Evolutionary conservation across 2,113 vertebrate genomes (phyloP).

Genomic region (Cheilinus undulatus): DNA sequence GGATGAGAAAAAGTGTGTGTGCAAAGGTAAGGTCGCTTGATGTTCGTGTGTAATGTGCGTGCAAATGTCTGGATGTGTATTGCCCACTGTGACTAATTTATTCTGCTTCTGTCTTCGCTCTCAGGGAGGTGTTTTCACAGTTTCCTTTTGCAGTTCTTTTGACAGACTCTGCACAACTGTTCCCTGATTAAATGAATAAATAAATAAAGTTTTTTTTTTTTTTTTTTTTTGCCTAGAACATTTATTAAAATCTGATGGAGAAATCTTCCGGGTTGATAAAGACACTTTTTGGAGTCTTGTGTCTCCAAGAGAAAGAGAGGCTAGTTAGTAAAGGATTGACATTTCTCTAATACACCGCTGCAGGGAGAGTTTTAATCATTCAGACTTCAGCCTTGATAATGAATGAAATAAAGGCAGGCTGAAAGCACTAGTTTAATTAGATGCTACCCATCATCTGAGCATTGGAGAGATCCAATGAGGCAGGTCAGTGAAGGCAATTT

Average conservation of each 20-base stretch:
- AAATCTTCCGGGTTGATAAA: constrained; percentile 32
- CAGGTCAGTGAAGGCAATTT: constrained; percentile 71
- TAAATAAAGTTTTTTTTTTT: neutral
- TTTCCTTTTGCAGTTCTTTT: constrained; percentile 34
- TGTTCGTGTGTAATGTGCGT: neutral
- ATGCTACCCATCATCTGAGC: constrained; percentile 61
- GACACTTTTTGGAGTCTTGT: constrained; percentile 18
- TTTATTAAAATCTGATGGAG: constrained; percentile 10
- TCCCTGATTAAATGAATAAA: constrained; percentile 10
- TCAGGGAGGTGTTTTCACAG: constrained; percentile 43
- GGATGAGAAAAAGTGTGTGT: constrained; percentile 42
- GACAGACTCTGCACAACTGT: constrained; percentile 40
- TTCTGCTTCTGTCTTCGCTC: constrained; percentile 53
- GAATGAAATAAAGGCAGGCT: constrained; percentile 70
- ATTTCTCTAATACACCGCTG: constrained; percentile 56
- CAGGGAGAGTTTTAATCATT: constrained; percentile 58
- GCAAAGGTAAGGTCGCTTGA: neutral
- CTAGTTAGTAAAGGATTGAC: constrained; percentile 57
- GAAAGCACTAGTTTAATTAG: constrained; percentile 76
- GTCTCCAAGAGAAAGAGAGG: constrained; percentile 25
- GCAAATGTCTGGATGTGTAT: neutral
- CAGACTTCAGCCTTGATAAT: constrained; percentile 69
- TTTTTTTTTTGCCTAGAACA: neutral
- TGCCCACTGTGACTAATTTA: constrained; percentile 56
- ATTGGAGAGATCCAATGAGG: constrained; percentile 61